Conservation (phyloP, 2,888 invertebrate genomes). For the Prosopocoilus inquinatus region DNA sequence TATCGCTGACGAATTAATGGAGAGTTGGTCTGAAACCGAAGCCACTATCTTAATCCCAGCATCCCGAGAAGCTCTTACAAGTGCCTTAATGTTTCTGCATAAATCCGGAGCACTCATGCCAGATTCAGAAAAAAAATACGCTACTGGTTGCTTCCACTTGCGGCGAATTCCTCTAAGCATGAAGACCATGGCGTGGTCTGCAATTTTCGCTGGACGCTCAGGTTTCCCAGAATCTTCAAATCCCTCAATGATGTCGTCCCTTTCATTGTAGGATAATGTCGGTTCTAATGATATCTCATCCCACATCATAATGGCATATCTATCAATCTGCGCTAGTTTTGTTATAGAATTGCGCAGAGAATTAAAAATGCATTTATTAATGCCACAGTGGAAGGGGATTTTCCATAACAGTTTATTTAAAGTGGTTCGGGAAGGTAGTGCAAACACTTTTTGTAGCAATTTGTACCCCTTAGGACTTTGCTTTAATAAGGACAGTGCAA, state of each 20-base stretch:
- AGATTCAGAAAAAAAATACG: constrained; percentile 17
- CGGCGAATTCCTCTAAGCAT: constrained; percentile 13
- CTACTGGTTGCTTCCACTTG: too few relatives aligned
- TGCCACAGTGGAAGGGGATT: too few relatives aligned
- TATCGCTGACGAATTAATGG: constrained; percentile 23
- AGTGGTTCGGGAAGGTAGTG: too few relatives aligned
- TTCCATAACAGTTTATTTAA: too few relatives aligned
- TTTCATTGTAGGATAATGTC: constrained; percentile 17
- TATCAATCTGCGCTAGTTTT: too few relatives aligned
- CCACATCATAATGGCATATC: constrained; percentile 18
- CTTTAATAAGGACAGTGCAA: too few relatives aligned
- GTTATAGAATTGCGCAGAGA: too few relatives aligned
- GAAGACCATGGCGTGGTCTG: constrained; percentile 15
- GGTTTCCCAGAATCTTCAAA: constrained; percentile 12
- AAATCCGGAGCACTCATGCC: constrained; percentile 15
- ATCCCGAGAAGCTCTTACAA: constrained; percentile 6
- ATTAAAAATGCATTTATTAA: too few relatives aligned
- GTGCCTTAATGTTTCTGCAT: constrained; percentile 8
- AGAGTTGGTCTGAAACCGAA: constrained; percentile 26
- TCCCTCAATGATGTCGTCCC: constrained; percentile 8
- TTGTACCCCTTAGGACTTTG: too few relatives aligned
- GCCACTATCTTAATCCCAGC: constrained; percentile 23
- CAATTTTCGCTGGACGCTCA: constrained; percentile 1
- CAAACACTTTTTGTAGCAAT: too few relatives aligned
- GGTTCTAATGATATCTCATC: constrained; percentile 26